These are phyloP conservation scores for Enoplosus armatus DNA, from an alignment of 2,797 vertebrate species.

Conservation along the genomic window DNA sequence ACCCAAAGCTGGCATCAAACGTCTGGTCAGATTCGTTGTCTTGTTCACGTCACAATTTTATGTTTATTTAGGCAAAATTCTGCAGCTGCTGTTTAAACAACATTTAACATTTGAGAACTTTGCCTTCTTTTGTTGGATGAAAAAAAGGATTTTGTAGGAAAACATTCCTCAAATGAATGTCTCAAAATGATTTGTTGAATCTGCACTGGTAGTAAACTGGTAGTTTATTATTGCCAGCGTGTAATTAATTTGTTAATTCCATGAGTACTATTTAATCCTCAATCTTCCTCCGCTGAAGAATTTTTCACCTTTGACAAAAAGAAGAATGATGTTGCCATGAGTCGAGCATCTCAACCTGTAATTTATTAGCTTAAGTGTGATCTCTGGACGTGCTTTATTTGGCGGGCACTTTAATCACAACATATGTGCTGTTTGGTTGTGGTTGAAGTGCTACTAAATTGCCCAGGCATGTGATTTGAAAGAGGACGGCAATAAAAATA, in stretches of 20 bases:
- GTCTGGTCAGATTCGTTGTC: neutral
- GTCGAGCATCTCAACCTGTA: neutral
- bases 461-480: conserved; percentile 53
- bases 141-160: too few species aligned
- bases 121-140: neutral
- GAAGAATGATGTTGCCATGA: neutral
- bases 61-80: too few species aligned
- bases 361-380: conserved; percentile 35
- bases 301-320: conserved; percentile 2
- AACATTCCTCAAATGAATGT: too few species aligned
- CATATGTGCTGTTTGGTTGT: conserved; percentile 19
- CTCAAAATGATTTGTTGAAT: too few species aligned
- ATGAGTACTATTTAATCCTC: neutral
- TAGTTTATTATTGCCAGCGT: too few species aligned
- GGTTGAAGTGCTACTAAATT: conserved; percentile 55
- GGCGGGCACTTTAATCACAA: conserved; percentile 45
- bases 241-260: neutral
- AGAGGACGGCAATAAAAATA: conserved; percentile 59
- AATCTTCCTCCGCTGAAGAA: neutral
- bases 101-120: neutral
- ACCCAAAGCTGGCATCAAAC: neutral
- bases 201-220: too few species aligned
- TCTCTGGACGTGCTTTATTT: conserved; percentile 28
- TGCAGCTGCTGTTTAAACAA: too few species aligned
- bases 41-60: too few species aligned